Conservation (phyloP, 2,888 invertebrate species). For the Drosophila falleni region DNA sequence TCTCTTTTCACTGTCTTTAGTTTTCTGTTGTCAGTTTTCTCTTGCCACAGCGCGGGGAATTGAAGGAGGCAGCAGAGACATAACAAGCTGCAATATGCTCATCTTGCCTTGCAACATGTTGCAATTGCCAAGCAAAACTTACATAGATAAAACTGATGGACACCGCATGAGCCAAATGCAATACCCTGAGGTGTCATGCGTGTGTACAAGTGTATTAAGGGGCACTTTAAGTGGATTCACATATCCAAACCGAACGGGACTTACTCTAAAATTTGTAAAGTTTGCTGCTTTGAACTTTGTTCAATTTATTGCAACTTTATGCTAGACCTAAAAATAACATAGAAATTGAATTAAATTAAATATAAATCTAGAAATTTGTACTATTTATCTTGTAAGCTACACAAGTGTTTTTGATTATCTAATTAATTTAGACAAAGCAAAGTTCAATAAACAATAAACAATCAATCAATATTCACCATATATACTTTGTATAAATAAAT, state of each 20-base stretch:
- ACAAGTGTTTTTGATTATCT: too few relatives aligned
- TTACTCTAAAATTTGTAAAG: too few relatives aligned
- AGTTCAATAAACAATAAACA: too few relatives aligned
- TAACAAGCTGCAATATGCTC: conserved; percentile 44
- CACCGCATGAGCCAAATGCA: conserved; percentile 3
- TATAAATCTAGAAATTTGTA: neutral
- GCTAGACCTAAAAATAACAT: too few relatives aligned
- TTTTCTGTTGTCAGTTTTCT: conserved; percentile 1
- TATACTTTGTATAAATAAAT: too few relatives aligned
- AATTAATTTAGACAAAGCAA: too few relatives aligned
- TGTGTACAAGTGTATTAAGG: conserved; percentile 17
- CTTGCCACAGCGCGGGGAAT: conserved; percentile 12
- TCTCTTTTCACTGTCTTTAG: conserved; percentile 2
- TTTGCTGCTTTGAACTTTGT: neutral
- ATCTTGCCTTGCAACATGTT: conserved; percentile 48
- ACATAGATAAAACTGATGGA: conserved; percentile 50
- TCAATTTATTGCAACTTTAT: neutral
- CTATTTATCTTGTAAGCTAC: too few relatives aligned
- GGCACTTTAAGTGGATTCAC: conserved; percentile 9
- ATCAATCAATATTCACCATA: too few relatives aligned
- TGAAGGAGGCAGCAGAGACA: conserved; percentile 15
- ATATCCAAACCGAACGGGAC: conserved; percentile 2
- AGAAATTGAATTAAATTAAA: too few relatives aligned
- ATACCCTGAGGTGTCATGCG: conserved; percentile 15
- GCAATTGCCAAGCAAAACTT: conserved; percentile 36